These are phyloP conservation scores for Drosophila bunnanda DNA, from an alignment of 2,888 invertebrate species.

Conservation along the genomic window DNA sequence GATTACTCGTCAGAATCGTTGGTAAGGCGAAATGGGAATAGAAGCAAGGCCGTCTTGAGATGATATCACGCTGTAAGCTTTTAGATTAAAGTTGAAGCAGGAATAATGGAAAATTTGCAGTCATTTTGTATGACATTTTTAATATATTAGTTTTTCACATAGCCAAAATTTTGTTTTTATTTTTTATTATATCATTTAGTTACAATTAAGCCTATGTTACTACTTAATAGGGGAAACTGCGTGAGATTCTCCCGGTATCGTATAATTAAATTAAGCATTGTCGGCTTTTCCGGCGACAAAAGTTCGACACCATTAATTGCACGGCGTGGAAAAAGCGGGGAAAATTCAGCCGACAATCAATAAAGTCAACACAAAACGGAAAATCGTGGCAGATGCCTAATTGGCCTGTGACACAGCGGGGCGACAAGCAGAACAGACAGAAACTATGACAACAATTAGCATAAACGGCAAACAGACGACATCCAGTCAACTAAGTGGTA, in stretches of 20 bases:
- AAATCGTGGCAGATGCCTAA: constrained; percentile 28
- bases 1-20: constrained; percentile 35
- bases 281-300: constrained; percentile 3
- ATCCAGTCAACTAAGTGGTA: neutral
- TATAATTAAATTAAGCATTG: constrained; percentile 39
- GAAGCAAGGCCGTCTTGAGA: neutral
- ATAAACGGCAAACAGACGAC: constrained; percentile 16
- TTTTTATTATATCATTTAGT: neutral
- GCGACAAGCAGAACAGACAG: neutral
- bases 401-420: constrained; percentile 24
- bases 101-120: no score
- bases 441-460: constrained; percentile 46
- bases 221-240: constrained; percentile 13
- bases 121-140: no score
- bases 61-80: neutral
- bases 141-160: neutral
- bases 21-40: constrained; percentile 6
- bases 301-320: constrained; percentile 28
- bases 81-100: neutral
- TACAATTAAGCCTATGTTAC: neutral
- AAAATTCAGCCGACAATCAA: constrained; percentile 35
- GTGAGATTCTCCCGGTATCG: neutral
- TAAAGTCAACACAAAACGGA: constrained; percentile 25
- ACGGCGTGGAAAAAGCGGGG: constrained; percentile 6
- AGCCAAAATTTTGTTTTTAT: neutral